A percentile compares a stretch with the other conserved stretches of the same genome.
These are phyloP conservation scores for Pempheris klunzingeri DNA, from an alignment of 2,797 vertebrate species.

Conservation along the genomic window DNA sequence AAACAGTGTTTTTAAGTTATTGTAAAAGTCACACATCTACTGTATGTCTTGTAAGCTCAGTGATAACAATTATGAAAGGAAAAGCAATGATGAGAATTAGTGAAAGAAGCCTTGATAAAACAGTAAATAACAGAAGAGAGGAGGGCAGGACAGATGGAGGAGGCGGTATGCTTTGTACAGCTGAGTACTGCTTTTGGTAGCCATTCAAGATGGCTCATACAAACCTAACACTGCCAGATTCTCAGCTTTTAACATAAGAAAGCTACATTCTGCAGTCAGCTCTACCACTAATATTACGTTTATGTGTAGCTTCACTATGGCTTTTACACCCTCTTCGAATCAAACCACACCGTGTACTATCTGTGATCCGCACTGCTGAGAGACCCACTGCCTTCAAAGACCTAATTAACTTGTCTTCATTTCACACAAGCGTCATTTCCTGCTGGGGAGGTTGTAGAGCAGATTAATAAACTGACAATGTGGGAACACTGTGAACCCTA, in stretches of 20 bases:
- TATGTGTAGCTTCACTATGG: neutral
- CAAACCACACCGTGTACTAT: conserved; percentile 2
- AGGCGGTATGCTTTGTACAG: conserved; percentile 67
- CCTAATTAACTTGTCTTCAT: conserved; percentile 59
- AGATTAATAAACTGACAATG: conserved; percentile 56
- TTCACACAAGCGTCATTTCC: conserved; percentile 52
- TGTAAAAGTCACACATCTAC: conserved; percentile 1
- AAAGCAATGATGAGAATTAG: conserved; percentile 24
- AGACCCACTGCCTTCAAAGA: conserved; percentile 16
- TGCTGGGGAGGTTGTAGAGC: conserved; percentile 37
- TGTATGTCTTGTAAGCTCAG: conserved; percentile 5
- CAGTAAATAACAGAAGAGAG: conserved; percentile 66
- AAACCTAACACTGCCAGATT: conserved; percentile 56
- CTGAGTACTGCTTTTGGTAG: conserved; percentile 72
- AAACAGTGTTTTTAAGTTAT: conserved; percentile 12
- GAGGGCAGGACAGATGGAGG: conserved; percentile 75
- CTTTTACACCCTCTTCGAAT: conserved; percentile 3
- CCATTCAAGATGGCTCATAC: conserved; percentile 73
- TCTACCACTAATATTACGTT: conserved; percentile 27
- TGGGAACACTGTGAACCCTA: conserved; percentile 44
- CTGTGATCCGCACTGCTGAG: conserved; percentile 10
- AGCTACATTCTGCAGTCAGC: conserved; percentile 19
- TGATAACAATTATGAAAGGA: conserved; percentile 27
- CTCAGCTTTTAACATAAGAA: conserved; percentile 48
- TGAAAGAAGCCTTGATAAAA: conserved; percentile 53